Base-by-base conservation (phyloP, 2,888 invertebrate genomes). In the Venustoraphidia nigricollis region DNA sequence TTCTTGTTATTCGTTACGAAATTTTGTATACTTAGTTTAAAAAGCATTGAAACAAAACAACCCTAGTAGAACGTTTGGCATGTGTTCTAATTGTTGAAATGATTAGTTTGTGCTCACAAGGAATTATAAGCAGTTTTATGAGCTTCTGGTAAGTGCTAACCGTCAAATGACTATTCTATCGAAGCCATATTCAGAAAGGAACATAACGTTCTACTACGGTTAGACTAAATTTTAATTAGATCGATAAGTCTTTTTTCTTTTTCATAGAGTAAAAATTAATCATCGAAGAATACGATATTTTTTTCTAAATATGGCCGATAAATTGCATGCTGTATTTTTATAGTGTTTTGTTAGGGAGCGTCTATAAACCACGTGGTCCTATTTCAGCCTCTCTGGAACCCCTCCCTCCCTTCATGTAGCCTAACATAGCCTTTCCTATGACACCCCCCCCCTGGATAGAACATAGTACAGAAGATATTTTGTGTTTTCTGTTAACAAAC, bases 91-190 rank as follows among this genome's bases (percentile, higher is more conserved):
- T 71, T 71, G 68, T 76, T 71, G 75, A 73, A 72, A 74, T 76
- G 73, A 76, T 76, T 77, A 82, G 81, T 80, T 78, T 81, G 75
- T 82, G 81, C 81, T 79, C 81, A 70, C 83, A 83, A 78, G 83
- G 83, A 83, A 79, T 83, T 76, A 81, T 83, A 81, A 84, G 83
- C 82, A 83, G 81, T 78, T 84, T 83, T 79, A 82, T 84, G 80
- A 83, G 82, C 70, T 81, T 83, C 69, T 85, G 85, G 85, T 85
- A 83, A 85, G 85, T 84, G 64, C 55, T 60, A 57, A 54, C 57
- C 59, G 58, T 38, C 45, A 50, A 50, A 45, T 6, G 27, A 27
- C 27, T 27, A 27, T 27, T 11, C 17, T 14, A 37, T 17, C 27
- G 27, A 17, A 34, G 37, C 47, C 36, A 43, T 43, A 47, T 42